These are phyloP conservation scores for Petrocephalus zakoni DNA, from an alignment of 2,113 vertebrate species.

Conservation along the genomic window DNA sequence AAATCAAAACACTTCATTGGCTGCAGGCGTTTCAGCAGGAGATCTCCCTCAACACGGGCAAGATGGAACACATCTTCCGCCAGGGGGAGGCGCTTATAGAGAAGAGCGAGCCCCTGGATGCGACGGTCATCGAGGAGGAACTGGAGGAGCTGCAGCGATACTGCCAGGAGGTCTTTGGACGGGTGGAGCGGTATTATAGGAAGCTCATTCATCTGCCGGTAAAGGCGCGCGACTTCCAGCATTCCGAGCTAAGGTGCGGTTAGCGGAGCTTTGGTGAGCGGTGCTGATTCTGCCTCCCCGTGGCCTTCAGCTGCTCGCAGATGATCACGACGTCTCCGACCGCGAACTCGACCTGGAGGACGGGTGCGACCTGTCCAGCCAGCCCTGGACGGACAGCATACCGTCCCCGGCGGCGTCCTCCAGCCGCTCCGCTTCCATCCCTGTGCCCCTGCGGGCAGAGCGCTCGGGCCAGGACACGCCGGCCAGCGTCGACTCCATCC, in stretches of 20 bases:
- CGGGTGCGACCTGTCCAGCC: conserved; percentile 70
- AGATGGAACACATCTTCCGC: conserved; percentile 81
- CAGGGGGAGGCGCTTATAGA: conserved; percentile 87
- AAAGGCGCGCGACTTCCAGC: background rate
- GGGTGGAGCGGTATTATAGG: conserved; percentile 90
- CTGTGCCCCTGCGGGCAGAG: conserved; percentile 76
- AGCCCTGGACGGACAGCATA: conserved; percentile 78
- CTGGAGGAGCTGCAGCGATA: conserved; percentile 86
- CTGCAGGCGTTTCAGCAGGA: conserved; percentile 88
- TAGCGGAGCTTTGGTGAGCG: background rate
- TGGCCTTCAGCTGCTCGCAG: conserved; percentile 76
- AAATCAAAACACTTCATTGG: background rate
- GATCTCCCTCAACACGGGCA: conserved; percentile 79
- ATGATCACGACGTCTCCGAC: conserved; percentile 85
- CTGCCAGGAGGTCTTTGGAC: conserved; percentile 92
- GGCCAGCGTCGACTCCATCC: conserved; percentile 92
- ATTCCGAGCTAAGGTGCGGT: background rate
- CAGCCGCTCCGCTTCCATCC: conserved; percentile 79
- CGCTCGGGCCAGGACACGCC: conserved; percentile 88
- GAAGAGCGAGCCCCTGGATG: conserved; percentile 91
- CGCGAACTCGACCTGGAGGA: conserved; percentile 88
- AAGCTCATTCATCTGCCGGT: conserved; percentile 90
- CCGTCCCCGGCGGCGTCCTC: conserved; percentile 83
- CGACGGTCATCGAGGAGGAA: conserved; percentile 89
- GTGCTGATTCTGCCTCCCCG: background rate